A percentile compares a stretch with the other conserved stretches of the same genome.
These are phyloP conservation scores for Sarcophaga carnaria DNA, from an alignment of 2,888 invertebrate genomes.

Conservation along the genomic window DNA sequence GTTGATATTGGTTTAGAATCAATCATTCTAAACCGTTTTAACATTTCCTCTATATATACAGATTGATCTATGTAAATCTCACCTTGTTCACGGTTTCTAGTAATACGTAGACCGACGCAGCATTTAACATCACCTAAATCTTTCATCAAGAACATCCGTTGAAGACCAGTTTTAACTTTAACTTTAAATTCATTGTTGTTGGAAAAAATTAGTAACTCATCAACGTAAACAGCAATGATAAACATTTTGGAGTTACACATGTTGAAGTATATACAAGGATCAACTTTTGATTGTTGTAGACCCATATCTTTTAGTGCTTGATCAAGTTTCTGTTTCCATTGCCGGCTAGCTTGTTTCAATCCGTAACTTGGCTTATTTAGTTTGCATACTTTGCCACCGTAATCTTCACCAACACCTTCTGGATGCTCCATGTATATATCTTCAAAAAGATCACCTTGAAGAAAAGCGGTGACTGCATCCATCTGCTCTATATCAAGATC, in stretches of 20 bases:
- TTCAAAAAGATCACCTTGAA: conserved; percentile 60
- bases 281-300: conserved; percentile 21
- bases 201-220: conserved; percentile 50
- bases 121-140: too few species aligned
- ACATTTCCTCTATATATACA: conserved; percentile 12
- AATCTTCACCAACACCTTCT: conserved; percentile 20
- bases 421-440: conserved; percentile 57
- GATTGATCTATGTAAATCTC: conserved; percentile 29
- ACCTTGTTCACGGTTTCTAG: conserved; percentile 7
- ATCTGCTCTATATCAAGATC: conserved; percentile 57
- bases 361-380: too few species aligned
- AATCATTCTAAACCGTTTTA: conserved; percentile 35
- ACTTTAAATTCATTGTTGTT: conserved; percentile 30
- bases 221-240: conserved; percentile 50
- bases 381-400: conserved; percentile 59
- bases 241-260: conserved; percentile 29
- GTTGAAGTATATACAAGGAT: conserved; percentile 51
- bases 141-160: too few species aligned
- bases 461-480: conserved; percentile 66
- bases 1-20: conserved; percentile 10
- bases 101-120: conserved; percentile 13
- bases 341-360: too few species aligned
- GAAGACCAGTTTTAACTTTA: background rate
- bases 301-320: conserved; percentile 37
- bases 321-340: conserved; percentile 57